Evolutionary conservation across 1,140 invertebrate species (phyloP), one percentile per base, ranked within the genome.

Genomic region (Lordiphosa mommai): DNA sequence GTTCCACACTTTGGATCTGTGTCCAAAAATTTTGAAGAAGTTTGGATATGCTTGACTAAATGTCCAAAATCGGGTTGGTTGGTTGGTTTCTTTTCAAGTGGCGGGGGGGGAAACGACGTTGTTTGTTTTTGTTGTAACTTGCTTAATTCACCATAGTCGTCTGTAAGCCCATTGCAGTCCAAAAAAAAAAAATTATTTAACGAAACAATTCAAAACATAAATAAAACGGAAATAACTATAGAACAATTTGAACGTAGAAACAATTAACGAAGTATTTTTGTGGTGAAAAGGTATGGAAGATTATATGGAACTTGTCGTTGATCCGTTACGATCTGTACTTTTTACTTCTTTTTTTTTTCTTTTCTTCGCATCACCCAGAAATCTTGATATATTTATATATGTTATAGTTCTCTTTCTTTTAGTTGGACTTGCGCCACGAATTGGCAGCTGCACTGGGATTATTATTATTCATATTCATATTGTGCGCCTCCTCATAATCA

Each of bases 21-120:
- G 23, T 6, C 23, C 23, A 32, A 41, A 32, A 41, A 71, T 72
- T 56, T 56, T 72, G 70, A 72, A 71, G 55, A 72, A 73, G 69
- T 63, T 58, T 63, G 71, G 61, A 73, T 73, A 73, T 73, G 69
- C 63, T 72, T n/a, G n/a, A n/a, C n/a, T n/a, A n/a, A n/a, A n/a
- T n/a, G n/a, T n/a, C n/a, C n/a, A n/a, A n/a, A n/a, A n/a, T n/a
- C n/a, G n/a, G n/a, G n/a, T n/a, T n/a, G n/a, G n/a, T n/a, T n/a
- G n/a, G 50, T 17, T 36, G 4, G 10, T 30, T n/a, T n/a, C n/a
- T n/a, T n/a, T n/a, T n/a, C n/a, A n/a, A 50, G 52, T 48, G 16
- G 32, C 53, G 44, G 52, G 41, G 16, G 32, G 53, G 44, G 58
- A 61, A 66, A 66, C 59, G 59, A 56, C 46, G 59, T 66, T 56